Conservation (phyloP, 1,140 invertebrate species). For the Microplitis demolitor region DNA sequence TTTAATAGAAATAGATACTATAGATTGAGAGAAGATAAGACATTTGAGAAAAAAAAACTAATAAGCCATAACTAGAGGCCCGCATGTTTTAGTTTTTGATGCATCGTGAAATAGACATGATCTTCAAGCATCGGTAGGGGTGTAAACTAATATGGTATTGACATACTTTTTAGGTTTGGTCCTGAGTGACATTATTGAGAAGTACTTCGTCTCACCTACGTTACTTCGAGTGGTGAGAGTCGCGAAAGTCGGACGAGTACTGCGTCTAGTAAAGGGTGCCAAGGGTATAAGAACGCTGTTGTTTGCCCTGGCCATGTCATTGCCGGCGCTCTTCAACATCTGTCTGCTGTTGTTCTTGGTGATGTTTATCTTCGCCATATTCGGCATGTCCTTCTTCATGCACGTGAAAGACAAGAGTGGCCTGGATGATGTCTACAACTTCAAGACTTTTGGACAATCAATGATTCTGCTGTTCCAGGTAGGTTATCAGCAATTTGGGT, state of each 20-base stretch:
- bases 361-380: conserved; percentile 99
- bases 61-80: conserved; percentile 11
- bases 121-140: neutral
- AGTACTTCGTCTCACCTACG: conserved; percentile 97
- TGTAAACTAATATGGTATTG: neutral
- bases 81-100: neutral
- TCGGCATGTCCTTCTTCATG: conserved; percentile 99
- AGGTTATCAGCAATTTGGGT: conserved; percentile 28
- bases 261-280: conserved; percentile 95
- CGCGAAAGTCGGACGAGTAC: conserved; percentile 95
- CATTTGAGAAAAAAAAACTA: conserved; percentile 1
- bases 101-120: conserved; percentile 2
- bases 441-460: conserved; percentile 97
- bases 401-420: conserved; percentile 92
- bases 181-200: conserved; percentile 93
- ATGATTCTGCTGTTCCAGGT: conserved; percentile 98
- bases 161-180: conserved; percentile 76
- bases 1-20: neutral
- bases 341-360: conserved; percentile 96
- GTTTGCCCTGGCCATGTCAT: conserved; percentile 96
- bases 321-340: conserved; percentile 98
- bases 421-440: conserved; percentile 96
- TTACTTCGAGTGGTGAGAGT: conserved; percentile 95
- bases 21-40: conserved; percentile 1
- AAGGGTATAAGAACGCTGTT: conserved; percentile 96